phyloP scores from a whole-genome alignment of 2,113 vertebrate genomes.

The Engraulis encrasicolus region DNA sequence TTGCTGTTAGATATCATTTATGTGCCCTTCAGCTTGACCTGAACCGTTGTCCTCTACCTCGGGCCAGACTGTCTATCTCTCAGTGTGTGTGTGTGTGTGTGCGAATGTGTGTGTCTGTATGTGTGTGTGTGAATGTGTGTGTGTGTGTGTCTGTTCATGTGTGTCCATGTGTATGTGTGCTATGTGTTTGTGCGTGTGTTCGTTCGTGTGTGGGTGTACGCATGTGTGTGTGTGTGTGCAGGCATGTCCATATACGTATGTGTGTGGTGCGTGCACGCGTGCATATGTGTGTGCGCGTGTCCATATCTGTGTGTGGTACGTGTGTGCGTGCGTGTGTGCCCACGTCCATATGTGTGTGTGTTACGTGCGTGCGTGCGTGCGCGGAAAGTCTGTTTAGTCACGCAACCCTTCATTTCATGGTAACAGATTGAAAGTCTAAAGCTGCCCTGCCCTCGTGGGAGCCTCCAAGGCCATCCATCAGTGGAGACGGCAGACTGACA shows the following conservation, averaged over 20 bases:
- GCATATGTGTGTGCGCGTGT: not conserved
- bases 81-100: not conserved
- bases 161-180: not conserved
- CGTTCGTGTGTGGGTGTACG: too few species aligned
- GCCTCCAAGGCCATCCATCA: conserved; percentile 8
- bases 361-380: not conserved
- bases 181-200: too few species aligned
- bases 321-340: too few species aligned
- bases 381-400: not conserved
- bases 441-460: not conserved
- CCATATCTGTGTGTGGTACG: not conserved
- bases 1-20: not conserved
- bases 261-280: not conserved
- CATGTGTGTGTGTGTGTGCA: too few species aligned
- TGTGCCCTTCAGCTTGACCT: not conserved
- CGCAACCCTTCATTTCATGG: not conserved
- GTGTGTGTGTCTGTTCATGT: not conserved
- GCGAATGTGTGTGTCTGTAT: not conserved
- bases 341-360: not conserved
- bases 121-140: not conserved
- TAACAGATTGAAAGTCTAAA: conserved; percentile 6
- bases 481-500: conserved; percentile 14
- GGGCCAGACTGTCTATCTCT: not conserved
- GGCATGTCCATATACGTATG: too few species aligned
- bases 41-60: not conserved